phyloP scores from a whole-genome alignment of 1,140 invertebrate species.

The Macrosteles quadrilineatus region DNA sequence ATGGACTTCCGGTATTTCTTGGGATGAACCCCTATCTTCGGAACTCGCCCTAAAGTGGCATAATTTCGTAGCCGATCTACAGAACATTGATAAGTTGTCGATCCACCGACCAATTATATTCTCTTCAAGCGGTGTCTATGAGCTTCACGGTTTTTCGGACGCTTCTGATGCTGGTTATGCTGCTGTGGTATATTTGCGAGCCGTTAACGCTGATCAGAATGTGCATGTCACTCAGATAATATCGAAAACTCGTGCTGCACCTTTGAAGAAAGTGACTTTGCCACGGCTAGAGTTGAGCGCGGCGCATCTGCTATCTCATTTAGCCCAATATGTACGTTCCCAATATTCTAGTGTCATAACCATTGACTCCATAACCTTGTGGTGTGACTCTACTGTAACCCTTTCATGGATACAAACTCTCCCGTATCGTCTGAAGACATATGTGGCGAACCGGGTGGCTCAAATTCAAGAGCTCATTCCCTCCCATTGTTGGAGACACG shows the following conservation, averaged over 20 bases:
- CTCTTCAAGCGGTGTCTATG: background rate
- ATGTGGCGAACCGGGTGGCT: background rate
- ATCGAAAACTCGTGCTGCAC: background rate
- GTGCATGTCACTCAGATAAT: background rate
- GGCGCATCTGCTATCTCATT: background rate
- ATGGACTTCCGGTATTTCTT: background rate
- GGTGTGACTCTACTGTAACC: background rate
- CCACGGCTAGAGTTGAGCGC: background rate
- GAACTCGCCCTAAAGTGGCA: background rate
- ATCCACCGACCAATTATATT: background rate
- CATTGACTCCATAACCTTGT: background rate
- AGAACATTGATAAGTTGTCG: background rate
- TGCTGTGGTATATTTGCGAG: background rate
- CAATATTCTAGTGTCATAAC: background rate
- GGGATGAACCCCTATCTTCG: background rate
- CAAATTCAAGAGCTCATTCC: background rate
- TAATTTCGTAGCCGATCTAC: background rate
- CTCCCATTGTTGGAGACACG: constrained; percentile 26
- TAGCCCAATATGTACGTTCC: background rate
- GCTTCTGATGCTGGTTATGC: background rate
- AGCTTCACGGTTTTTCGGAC: background rate
- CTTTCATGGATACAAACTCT: background rate
- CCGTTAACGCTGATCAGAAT: background rate
- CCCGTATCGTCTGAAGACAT: background rate
- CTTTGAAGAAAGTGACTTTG: background rate